Evolutionary conservation across 2,113 vertebrate species (phyloP).

Genomic region (Oncorhynchus masou): DNA sequence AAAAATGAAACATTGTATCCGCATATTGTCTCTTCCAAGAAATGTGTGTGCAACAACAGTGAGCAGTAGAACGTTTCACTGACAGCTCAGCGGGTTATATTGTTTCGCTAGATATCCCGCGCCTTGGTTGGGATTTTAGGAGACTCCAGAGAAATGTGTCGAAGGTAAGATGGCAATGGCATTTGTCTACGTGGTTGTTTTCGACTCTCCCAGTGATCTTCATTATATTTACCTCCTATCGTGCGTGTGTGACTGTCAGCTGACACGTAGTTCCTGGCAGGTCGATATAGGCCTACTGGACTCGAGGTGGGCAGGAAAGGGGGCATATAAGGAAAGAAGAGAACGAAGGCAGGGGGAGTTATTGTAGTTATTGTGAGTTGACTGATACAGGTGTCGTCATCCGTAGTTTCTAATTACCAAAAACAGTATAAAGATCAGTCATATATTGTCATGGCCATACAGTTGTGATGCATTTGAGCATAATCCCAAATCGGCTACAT

Average conservation of each 20-base stretch:
- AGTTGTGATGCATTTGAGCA: background rate
- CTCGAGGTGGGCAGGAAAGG: background rate
- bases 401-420: background rate
- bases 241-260: constrained; percentile 35
- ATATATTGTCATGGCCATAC: background rate
- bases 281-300: background rate
- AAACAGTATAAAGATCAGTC: background rate
- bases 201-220: background rate
- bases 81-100: background rate
- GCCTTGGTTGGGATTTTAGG: background rate
- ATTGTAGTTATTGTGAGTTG: background rate
- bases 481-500: background rate
- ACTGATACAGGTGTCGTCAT: background rate
- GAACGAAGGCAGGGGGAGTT: background rate
- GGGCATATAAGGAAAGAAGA: background rate
- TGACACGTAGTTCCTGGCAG: constrained; percentile 38
- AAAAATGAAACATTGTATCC: background rate
- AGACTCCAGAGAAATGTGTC: constrained; percentile 23
- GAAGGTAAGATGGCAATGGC: constrained; percentile 31
- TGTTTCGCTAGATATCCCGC: background rate
- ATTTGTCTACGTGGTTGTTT: background rate
- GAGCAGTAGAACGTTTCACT: background rate
- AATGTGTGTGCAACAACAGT: constrained; percentile 2
- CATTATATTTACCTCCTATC: constrained; percentile 1
- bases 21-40: background rate